Base-by-base conservation (phyloP, 2,113 vertebrate species). In the Rhinopomastus cyanomelas region DNA sequence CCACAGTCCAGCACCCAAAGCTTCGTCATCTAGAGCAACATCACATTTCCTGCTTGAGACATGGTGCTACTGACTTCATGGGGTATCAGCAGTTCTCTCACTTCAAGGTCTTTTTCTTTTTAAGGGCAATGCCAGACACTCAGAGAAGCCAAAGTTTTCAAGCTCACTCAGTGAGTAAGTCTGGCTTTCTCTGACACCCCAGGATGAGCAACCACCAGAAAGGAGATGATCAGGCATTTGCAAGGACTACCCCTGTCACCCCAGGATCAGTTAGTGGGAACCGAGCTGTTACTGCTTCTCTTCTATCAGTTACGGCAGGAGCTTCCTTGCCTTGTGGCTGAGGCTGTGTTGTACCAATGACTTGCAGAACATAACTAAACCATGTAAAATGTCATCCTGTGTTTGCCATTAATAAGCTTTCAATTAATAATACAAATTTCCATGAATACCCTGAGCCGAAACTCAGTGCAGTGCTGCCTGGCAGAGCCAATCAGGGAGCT, bases 361-460 rank as follows among this genome's bases (percentile, higher is more conserved):
- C 97, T 98, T 96, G 97, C 97, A 96, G 97, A 97, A 97, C 98
- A 97, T 98, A 98, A 98, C 97, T 97, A 98, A 98, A 97, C 97
- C 97, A 97, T 98, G 98, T 98, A 98, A 98, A 98, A 98, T 98
- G 98, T 98, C 98, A 98, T 97, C 97, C 97, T 92, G 96, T 97
- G 95, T 98, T 98, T 98, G 97, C 96, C 97, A 98, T 98, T 98
- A 98, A 98, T 98, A 93, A 93, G 94, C 97, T 97, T 97, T 96
- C 97, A 98, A 98, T 98, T 98, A 98, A 98, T 98, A 98, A 97
- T 95, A 95, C 95, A 96, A 96, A 97, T 97, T 95, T 97, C 92
- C 94, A 97, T 97, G 96, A 97, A 97, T 96, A 95, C 87, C 79
- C 89, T 3, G 2, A 96, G 97, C 93, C 95, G 95, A 97, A 93